A percentile compares a stretch with the other conserved stretches of the same genome.
These are phyloP conservation scores for Umimayanthus chanpuru DNA, from an alignment of 92 coral and sea anemone genomes.

Conservation along the genomic window DNA sequence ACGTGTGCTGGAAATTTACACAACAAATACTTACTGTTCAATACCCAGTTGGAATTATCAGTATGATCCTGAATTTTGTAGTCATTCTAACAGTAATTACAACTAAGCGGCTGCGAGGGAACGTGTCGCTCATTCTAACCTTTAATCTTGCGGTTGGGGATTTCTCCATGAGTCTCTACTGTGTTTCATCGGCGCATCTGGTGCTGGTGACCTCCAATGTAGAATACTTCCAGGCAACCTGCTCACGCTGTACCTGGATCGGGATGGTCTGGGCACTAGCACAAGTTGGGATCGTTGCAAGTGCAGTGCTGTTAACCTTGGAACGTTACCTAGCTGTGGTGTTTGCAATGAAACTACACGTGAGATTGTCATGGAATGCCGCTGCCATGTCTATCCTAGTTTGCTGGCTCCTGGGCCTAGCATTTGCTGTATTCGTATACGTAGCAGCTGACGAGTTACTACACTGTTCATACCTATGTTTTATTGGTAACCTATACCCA, in stretches of 20 bases:
- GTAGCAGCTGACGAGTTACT: neutral
- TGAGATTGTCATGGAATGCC: neutral
- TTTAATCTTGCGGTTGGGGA: slow-evolving; percentile 24
- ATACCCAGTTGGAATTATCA: neutral
- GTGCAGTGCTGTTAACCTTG: slow-evolving; percentile 4
- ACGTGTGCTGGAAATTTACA: slow-evolving; percentile 16
- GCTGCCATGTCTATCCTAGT: neutral
- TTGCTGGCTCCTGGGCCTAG: neutral
- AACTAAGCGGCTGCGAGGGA: neutral
- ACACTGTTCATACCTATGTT: slow-evolving; percentile 11
- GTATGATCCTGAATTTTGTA: neutral
- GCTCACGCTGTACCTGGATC: neutral
- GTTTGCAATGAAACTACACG: neutral
- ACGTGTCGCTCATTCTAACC: neutral
- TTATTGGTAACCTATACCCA: slow-evolving; percentile 20
- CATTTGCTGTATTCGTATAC: neutral
- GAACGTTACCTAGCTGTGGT: slow-evolving; percentile 23
- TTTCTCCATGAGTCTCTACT: slow-evolving; percentile 22
- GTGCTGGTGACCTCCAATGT: neutral
- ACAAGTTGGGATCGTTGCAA: slow-evolving; percentile 14
- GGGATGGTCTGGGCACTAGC: neutral
- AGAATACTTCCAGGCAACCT: slow-evolving; percentile 1
- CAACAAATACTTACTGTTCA: neutral
- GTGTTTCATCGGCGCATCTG: neutral
- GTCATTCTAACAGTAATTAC: slow-evolving; percentile 5